Base-by-base conservation (phyloP, 2,797 vertebrate genomes). In the Discoglossus pictus region DNA sequence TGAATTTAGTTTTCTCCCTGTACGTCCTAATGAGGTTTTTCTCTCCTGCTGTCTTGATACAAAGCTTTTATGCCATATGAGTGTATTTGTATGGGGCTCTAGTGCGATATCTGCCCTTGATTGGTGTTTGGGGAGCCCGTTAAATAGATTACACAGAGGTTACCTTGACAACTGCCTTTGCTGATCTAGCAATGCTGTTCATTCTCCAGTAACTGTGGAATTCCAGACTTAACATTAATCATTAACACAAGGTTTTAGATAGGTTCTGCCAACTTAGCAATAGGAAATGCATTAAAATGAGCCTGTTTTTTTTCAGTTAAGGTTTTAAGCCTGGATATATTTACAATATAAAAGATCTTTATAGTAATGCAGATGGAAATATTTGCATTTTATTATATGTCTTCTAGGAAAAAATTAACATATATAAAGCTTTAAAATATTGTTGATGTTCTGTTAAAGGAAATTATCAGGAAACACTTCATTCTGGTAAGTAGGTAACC, bases 121-220 rank as follows among this genome's bases (percentile, higher is more conserved):
- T 91, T 89, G 89, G 88, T 87, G 89, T 90, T 90, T 90, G 88
- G 88, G 89, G 90, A 90, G 88, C 86, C 79, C 75, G 89, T 89
- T 92, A 94, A 93, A 93, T 92, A 93, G 90, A 94, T 93, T 92
- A 92, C 89, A 89, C 82, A 86, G 86, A 89, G 90, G 92, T 93
- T 93, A 92, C 92, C 92, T 93, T 94, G 92, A 93, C 92, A 93
- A 93, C 92, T 92, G 90, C 92, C 89, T 92, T 92, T 89, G 88
- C 90, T 90, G 90, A 91, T 91, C 89, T 91, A 91, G 90, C 89
- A 91, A 88, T 86, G 86, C 80, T 76, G 89, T 89, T 91, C 88
- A 89, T 90, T 89, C 88, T 90, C 86, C 80, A 55, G 86, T 85
- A 85, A 89, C 86, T 88, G 87, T 89, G 88, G 82, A 84, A 91